These are phyloP conservation scores for Syrphus vitripennis DNA, from an alignment of 2,888 invertebrate genomes.

Conservation along the genomic window DNA sequence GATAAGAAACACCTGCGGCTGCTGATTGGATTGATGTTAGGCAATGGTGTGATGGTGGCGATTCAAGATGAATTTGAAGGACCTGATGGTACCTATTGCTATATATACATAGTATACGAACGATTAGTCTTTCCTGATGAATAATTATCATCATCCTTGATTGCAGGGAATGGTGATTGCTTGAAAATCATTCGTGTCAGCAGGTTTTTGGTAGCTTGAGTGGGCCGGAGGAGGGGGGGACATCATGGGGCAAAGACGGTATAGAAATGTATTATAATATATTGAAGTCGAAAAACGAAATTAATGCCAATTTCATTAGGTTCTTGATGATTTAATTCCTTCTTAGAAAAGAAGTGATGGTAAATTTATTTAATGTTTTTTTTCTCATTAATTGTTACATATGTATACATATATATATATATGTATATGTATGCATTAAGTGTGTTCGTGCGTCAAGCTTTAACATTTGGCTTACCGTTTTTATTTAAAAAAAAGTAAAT, in stretches of 20 bases:
- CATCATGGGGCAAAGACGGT: background rate
- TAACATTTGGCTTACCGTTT: background rate
- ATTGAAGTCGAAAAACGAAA: slow-evolving; percentile 17
- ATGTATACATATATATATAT: too few species aligned
- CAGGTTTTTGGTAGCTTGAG: too few species aligned
- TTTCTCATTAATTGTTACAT: too few species aligned
- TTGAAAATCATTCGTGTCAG: slow-evolving; percentile 38
- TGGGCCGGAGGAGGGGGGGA: too few species aligned
- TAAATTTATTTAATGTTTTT: background rate
- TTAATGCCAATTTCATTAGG: slow-evolving; percentile 35
- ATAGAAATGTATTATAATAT: background rate
- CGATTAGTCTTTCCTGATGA: slow-evolving; percentile 53
- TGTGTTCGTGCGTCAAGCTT: background rate
- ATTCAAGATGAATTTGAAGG: background rate
- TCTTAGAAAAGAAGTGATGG: background rate
- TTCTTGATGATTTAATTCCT: background rate
- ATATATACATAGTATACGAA: too few species aligned
- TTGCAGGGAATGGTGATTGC: slow-evolving; percentile 1
- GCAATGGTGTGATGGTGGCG: background rate
- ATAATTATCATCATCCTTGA: slow-evolving; percentile 39
- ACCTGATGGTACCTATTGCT: too few species aligned
- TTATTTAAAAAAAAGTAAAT: background rate
- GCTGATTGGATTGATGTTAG: slow-evolving; percentile 47
- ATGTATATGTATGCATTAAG: rapidly evolving
- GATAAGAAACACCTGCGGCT: slow-evolving; percentile 57